Base-by-base conservation (phyloP, 2,113 vertebrate genomes). In the Patagioenas fasciata region DNA sequence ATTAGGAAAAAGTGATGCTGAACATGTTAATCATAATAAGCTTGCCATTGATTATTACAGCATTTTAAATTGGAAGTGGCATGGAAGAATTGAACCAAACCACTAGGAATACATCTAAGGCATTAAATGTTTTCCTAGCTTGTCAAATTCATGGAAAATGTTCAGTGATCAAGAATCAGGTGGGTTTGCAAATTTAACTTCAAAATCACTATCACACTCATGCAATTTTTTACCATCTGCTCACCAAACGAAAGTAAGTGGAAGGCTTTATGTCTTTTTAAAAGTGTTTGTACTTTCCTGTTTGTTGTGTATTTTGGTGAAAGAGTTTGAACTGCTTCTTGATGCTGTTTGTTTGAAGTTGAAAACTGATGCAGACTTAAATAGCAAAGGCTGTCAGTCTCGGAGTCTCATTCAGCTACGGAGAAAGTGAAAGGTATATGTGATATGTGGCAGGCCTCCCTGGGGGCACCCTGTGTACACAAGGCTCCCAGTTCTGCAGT, bases 201-300 rank as follows among this genome's bases (percentile, higher is more conserved):
- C 25, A 94, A 64, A 88, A 71, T 80, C 62, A 44, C 19, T 77
- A 75, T 47, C 67, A 85, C 8, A 85, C 2, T 21, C 10, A 20
- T 69, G 47, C 53, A 88, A 71, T 15, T 81, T 84, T 60, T 77
- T 79, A 50, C 25, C 65, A 85, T 44, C 11, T 10, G 6, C 36
- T 95, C 73, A 89, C 92, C 26, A 92, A 95, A 95, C 84, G 50
- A 94, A 96, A 96, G 65, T 57, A 74, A 96, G n/a, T 54, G 51
- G 61, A 94, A 95, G 16, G 10, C 31, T 74, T 54, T 88, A 58
- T 89, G 7, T 47, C 36, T 80, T 96, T 92, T 67, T 11, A 73
- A 51, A 77, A 60, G 11, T 14, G 3, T 56, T 74, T 54, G 13
- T 21, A 50, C 38, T 85, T 80, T 58, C 57, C 66, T 47, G 25